A percentile compares a stretch with the other conserved stretches of the same genome.
Evolutionary conservation across 1,140 invertebrate genomes (phyloP).

Genomic region (Drosophila malerkotliana): DNA sequence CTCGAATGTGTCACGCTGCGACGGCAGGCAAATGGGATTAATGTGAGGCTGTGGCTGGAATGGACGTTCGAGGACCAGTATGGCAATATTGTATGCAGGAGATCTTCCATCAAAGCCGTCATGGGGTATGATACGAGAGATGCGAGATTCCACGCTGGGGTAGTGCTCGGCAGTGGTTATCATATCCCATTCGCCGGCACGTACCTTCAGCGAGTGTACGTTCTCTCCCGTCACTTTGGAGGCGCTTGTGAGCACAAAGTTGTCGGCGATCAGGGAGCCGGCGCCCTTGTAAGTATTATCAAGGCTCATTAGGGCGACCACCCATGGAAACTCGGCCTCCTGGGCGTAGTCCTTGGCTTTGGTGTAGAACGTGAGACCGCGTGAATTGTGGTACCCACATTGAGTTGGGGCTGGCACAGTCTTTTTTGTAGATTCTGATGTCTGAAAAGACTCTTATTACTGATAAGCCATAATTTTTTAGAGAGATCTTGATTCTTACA

Average conservation of each 20-base stretch:
- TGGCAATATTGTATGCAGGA: conserved; percentile 85
- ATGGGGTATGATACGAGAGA: conserved; percentile 85
- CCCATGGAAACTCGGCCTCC: conserved; percentile 92
- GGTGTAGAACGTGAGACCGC: neutral
- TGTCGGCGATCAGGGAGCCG: conserved; percentile 87
- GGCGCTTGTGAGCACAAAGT: conserved; percentile 87
- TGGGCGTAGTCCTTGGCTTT: neutral
- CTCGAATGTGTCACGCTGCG: conserved; percentile 71
- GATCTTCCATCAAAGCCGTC: conserved; percentile 81
- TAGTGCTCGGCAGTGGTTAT: conserved; percentile 86
- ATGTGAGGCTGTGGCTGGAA: conserved; percentile 86
- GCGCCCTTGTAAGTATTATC: conserved; percentile 87
- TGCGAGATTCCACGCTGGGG: conserved; percentile 86
- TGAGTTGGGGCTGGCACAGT: too few species aligned
- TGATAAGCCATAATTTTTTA: too few species aligned
- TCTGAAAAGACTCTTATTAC: too few species aligned
- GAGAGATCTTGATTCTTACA: too few species aligned
- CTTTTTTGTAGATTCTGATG: too few species aligned
- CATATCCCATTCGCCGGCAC: conserved; percentile 90
- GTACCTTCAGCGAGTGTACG: conserved; percentile 85
- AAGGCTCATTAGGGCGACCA: conserved; percentile 90
- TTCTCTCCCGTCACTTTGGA: conserved; percentile 86
- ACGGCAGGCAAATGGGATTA: conserved; percentile 86
- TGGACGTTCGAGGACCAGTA: conserved; percentile 85
- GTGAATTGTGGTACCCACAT: neutral